Percentiles rank a stretch among this genome's conserved stretches.
phyloP scores from a whole-genome alignment of 2,113 vertebrate species.

The Astur gentilis region DNA sequence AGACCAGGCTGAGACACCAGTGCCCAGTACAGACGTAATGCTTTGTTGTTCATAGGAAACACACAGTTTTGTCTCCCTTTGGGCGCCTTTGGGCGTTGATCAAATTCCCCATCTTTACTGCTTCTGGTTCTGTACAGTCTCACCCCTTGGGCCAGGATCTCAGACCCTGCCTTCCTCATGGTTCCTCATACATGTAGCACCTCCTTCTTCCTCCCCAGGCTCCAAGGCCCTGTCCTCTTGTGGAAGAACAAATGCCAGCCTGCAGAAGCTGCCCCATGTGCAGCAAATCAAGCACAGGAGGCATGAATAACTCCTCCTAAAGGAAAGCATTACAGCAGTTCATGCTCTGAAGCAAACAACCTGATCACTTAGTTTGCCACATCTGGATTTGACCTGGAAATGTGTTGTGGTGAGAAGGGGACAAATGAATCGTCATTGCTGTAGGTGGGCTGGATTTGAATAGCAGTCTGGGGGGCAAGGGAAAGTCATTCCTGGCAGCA shows the following conservation, averaged over 20 bases:
- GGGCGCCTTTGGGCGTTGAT: neutral
- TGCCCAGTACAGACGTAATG: neutral
- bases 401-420: neutral
- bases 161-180: neutral
- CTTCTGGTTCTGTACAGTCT: neutral
- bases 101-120: neutral
- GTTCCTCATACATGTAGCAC: neutral
- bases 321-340: neutral
- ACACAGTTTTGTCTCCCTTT: neutral
- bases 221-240: neutral
- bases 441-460: neutral
- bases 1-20: neutral
- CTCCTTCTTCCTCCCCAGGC: neutral
- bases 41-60: neutral
- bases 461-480: neutral
- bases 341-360: neutral
- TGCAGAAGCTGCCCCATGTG: neutral
- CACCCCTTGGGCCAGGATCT: neutral
- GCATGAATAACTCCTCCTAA: neutral
- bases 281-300: neutral
- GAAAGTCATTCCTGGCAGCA: neutral
- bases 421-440: neutral
- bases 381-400: neutral
- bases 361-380: accelerated
- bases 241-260: neutral